A percentile compares a stretch with the other conserved stretches of the same genome.
phyloP scores from a whole-genome alignment of 2,113 vertebrate genomes.

The Hyla sarda region DNA sequence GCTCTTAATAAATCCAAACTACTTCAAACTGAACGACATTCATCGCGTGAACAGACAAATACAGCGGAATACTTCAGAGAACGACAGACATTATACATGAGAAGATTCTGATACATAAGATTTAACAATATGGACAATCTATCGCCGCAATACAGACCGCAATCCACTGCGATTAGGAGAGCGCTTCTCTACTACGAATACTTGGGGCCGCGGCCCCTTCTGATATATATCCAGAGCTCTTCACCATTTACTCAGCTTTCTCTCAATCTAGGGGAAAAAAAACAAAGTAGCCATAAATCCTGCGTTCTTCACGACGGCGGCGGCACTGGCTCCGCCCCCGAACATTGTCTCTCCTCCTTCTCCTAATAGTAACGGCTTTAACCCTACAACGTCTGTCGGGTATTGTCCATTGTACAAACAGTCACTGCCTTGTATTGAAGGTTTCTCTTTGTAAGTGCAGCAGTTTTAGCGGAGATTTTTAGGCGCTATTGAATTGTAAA shows the following conservation, averaged over 20 bases:
- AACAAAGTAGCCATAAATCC: background rate
- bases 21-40: slow-evolving; percentile 85
- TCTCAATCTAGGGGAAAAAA: slow-evolving; percentile 7
- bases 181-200: slow-evolving; percentile 62
- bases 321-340: no score
- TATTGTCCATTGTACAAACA: slow-evolving; percentile 75
- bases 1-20: slow-evolving; percentile 85
- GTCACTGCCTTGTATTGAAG: slow-evolving; percentile 83
- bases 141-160: slow-evolving; percentile 67
- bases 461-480: slow-evolving; percentile 64
- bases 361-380: background rate
- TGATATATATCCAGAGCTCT: slow-evolving; percentile 27
- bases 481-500: slow-evolving; percentile 46
- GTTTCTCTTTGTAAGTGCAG: slow-evolving; percentile 77
- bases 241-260: slow-evolving; percentile 38
- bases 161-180: slow-evolving; percentile 68
- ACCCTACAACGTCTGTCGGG: background rate
- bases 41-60: slow-evolving; percentile 83
- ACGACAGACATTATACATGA: slow-evolving; percentile 73
- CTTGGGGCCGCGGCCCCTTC: slow-evolving; percentile 68
- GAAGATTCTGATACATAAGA: slow-evolving; percentile 66
- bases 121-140: slow-evolving; percentile 71
- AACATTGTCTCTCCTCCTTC: background rate
- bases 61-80: slow-evolving; percentile 80
- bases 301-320: background rate